Base-by-base conservation (phyloP, 2,888 invertebrate species). In the Oscheius myriophilus region DNA sequence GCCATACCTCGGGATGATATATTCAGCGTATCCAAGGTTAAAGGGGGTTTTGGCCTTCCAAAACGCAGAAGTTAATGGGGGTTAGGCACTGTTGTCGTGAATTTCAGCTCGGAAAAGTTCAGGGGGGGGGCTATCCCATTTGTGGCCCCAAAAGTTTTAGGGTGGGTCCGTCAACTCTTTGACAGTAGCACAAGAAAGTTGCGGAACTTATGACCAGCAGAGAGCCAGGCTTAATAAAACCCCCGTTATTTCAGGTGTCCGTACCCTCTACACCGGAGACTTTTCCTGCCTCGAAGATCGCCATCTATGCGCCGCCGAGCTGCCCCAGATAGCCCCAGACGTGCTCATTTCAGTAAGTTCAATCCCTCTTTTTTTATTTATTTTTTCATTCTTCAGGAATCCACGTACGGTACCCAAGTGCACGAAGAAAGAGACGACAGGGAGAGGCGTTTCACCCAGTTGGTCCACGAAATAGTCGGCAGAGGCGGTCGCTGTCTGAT, bases 241-340 rank as follows among this genome's bases (percentile, higher is more conserved):
- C 33, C 33, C 33, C 16, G 2, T 23, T 16, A 7, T 33, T 64
- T 23, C 41, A 16, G 72, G 77, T 43, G 96, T 97, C 1, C 95
- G 94, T 90, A 87, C 89, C 67, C 72, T 86, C 1, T 86, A 83
- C 71, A 98, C 98, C 0, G 98, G 98, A 0, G 98, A 99, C 86
- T 99, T 98, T 87, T 97, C 97, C 1, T 90, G 98, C 55, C 95
- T 97, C 89, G 98, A 98, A 88, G 98, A 99, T 89, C 90, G 98
- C 11, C 98, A 99, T 91, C 91, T 99, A 80, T 97, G 97, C 95
- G 95, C 97, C 0, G 98, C 98, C 0, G 98, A 99, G 89, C 93
- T 99, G 83, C 98, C 98, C 0, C 93, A 92, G 21, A 92, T 95
- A 66, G 92, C 92, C 80, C 98, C 98, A 0, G 97, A 99, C 88